Evolutionary conservation across 2,113 vertebrate genomes (phyloP), one percentile per base, ranked within the genome.

Genomic region (Ibidorhyncha struthersii): DNA sequence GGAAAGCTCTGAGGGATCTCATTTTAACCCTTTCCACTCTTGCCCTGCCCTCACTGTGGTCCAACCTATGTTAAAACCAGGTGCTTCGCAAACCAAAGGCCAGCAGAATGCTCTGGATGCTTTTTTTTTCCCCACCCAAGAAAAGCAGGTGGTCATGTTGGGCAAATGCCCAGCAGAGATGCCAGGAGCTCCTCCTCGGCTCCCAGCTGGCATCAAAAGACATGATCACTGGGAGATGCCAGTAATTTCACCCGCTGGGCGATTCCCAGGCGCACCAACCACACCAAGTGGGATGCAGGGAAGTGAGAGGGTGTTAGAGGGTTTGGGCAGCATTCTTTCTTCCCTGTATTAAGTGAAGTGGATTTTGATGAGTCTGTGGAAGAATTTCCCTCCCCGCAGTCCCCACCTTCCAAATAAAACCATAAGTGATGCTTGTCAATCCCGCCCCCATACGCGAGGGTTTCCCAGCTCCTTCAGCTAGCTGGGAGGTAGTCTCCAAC

Each of bases 1-100:
- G 49, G 38, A 94, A 94, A 66, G 73, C 25, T 82, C 56, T 67
- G 9, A 1, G 63, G 52, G 41, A 78, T 86, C 52, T 85, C 79
- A 10, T 85, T 89, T 96, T 97, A 97, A 97, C 96, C 59, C 95
- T 8, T 97, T 72, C 53, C 45, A 22, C 66, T 59, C 94, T 50
- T 58, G 20, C 41, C 53, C 63, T 80, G 66, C 49, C 34, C 45
- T 89, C 20, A 3, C 10, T 27, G 38, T 25, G 25, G 62, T 58
- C 73, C 73, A 82, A 50, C 15, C 34, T 45, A 7, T 9, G 47
- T 49, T 49, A 56, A 89, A 93, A 36, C 25, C 69, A 84, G 10
- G 70, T 49, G 21, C 80, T 84, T 53, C 32, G 10, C 49, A 71
- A 82, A 87, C 58, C 73, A 79, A 65, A 95, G 77, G 49, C 55